These are phyloP conservation scores for Ganaspis sp. DNA, from an alignment of 1,140 invertebrate species.

Conservation along the genomic window DNA sequence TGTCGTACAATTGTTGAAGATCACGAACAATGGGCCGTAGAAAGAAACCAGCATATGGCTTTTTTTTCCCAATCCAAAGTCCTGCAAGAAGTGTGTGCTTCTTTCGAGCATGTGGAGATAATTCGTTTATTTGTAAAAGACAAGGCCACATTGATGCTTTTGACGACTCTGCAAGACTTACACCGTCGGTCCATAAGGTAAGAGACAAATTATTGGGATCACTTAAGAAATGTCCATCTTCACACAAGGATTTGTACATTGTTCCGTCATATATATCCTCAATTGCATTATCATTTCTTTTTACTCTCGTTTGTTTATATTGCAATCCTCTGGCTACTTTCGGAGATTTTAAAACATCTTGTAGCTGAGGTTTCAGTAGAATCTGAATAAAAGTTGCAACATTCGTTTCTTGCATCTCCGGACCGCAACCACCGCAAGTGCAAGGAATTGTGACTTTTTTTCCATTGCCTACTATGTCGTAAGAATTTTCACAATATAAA, in stretches of 20 bases:
- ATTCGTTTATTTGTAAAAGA: constrained; percentile 31
- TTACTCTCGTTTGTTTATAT: constrained; percentile 36
- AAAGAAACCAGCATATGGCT: neutral
- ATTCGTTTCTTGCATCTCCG: constrained; percentile 24
- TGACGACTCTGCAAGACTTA: neutral
- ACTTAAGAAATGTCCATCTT: neutral
- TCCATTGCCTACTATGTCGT: constrained; percentile 14
- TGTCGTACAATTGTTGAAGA: neutral
- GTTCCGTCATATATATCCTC: constrained; percentile 47
- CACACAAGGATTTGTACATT: constrained; percentile 32
- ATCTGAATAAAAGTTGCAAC: constrained; percentile 18
- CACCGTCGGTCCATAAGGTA: constrained; percentile 30
- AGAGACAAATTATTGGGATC: neutral
- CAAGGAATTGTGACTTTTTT: constrained; percentile 31
- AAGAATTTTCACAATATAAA: constrained; percentile 38
- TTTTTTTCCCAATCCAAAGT: constrained; percentile 29
- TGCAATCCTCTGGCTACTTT: constrained; percentile 34
- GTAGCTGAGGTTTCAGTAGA: constrained; percentile 38
- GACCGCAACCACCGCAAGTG: constrained; percentile 37
- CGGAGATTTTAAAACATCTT: constrained; percentile 37
- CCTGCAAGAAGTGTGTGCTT: constrained; percentile 35
- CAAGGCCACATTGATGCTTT: constrained; percentile 22
- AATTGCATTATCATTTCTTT: constrained; percentile 32
- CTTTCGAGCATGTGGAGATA: neutral
- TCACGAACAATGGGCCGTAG: neutral